These are phyloP conservation scores for Drosophila serrata DNA, from an alignment of 1,140 invertebrate species.

Conservation along the genomic window DNA sequence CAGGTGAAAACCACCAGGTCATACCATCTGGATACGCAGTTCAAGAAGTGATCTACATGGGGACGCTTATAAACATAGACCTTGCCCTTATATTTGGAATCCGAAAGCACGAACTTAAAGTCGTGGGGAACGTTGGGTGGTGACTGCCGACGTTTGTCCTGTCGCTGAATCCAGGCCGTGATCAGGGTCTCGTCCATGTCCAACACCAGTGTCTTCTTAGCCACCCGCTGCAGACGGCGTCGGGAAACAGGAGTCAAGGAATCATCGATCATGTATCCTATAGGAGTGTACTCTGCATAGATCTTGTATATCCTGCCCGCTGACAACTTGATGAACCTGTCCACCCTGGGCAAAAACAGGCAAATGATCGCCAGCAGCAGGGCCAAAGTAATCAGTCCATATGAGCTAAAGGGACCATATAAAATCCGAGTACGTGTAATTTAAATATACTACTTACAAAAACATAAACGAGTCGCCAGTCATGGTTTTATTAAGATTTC, in stretches of 20 bases:
- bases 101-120: conserved; percentile 13
- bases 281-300: conserved; percentile 22
- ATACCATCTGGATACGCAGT: conserved; percentile 61
- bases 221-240: conserved; percentile 24
- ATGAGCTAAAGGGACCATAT: conserved; percentile 1
- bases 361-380: not conserved
- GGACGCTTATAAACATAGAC: conserved; percentile 60
- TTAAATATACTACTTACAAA: conserved; percentile 25
- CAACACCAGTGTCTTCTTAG: conserved; percentile 49
- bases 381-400: not conserved
- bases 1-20: conserved; percentile 50
- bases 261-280: conserved; percentile 28
- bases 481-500: not conserved
- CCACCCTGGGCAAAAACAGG: not conserved
- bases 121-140: conserved; percentile 14
- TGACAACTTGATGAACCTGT: not conserved
- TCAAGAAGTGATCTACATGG: conserved; percentile 55
- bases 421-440: not conserved
- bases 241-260: conserved; percentile 28
- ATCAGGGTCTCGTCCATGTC: conserved; percentile 65
- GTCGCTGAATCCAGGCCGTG: conserved; percentile 1
- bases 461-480: not conserved
- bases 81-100: too few relatives aligned
- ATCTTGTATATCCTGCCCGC: not conserved
- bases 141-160: rapidly evolving